These are phyloP conservation scores for Streptopelia turtur DNA, from an alignment of 2,797 vertebrate species.

Conservation along the genomic window DNA sequence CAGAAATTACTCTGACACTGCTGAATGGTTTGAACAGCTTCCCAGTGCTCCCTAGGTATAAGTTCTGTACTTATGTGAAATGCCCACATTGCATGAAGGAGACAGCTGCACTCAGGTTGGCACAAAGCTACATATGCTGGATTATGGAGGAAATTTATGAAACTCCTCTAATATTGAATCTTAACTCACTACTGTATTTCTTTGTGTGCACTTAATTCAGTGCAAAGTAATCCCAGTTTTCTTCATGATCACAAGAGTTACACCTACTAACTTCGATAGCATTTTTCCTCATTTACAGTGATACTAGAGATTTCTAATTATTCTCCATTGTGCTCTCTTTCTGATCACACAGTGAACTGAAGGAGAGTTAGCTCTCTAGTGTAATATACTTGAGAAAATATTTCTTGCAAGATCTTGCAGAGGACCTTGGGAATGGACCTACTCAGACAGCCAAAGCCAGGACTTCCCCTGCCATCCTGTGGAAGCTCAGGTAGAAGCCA, in stretches of 20 bases:
- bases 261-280: not conserved
- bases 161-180: not conserved
- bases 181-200: not conserved
- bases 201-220: not conserved
- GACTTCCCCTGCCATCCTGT: not conserved
- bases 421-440: not conserved
- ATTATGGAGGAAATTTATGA: not conserved
- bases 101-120: not conserved
- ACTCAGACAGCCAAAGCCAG: not conserved
- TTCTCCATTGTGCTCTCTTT: not conserved
- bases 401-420: not conserved
- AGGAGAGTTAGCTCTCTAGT: not conserved
- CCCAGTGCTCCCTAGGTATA: not conserved
- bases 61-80: not conserved
- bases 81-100: not conserved
- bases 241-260: not conserved
- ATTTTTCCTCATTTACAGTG: not conserved
- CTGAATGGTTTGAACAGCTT: not conserved
- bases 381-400: not conserved
- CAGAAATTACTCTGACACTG: not conserved
- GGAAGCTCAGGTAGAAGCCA: not conserved
- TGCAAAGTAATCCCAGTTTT: not conserved
- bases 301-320: not conserved
- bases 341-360: not conserved
- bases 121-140: not conserved